Evolutionary conservation across 1,140 invertebrate species (phyloP), one percentile per base, ranked within the genome.

Genomic region (Elymnias hypermnestra): DNA sequence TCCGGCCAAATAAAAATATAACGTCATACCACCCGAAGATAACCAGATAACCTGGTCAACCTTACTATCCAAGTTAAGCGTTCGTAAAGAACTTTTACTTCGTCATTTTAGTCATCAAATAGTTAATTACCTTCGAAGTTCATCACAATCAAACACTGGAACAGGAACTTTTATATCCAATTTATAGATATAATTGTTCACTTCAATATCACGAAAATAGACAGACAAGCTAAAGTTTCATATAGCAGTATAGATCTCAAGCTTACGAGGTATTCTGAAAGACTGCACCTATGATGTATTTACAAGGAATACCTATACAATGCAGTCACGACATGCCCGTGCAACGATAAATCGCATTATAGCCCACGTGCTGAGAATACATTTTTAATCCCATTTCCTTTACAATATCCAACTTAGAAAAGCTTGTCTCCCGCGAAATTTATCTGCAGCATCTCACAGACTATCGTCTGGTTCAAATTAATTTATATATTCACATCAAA

Each of bases 381-480:
- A 79, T 79, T 82, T 84, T 84, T 84, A 84, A 84, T 84, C 81
- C 73, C 73, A 73, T 82, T 78, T 76, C 73, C 72, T 82, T 77
- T 75, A 71, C 72, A 78, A 73, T 71, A 75, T 72, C 66, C 70
- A 39, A 61, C 66, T 73, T 64, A 72, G 72, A 57, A 68, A 77
- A 68, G 65, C 61, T 65, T 65, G 40, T 55, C 47, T 57, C 44
- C 47, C 25, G 49, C 45, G 57, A 46, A 33, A 52, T 37, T 47
- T 39, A 43, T 56, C 42, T 37, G 15, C 10, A 10, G 6, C 35
- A 14, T 12, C 29, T 15, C 10, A 12, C 26, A 12, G 10, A 26
- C 21, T 6, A 22, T 22, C 21, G n/a, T 8, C 23, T 12, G 26
- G 13, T 29, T 29, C 1, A 2, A 5, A 28, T 10, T 28, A 3